Evolutionary conservation across 2,888 invertebrate species (phyloP).

Genomic region (Halocaridina rubra): DNA sequence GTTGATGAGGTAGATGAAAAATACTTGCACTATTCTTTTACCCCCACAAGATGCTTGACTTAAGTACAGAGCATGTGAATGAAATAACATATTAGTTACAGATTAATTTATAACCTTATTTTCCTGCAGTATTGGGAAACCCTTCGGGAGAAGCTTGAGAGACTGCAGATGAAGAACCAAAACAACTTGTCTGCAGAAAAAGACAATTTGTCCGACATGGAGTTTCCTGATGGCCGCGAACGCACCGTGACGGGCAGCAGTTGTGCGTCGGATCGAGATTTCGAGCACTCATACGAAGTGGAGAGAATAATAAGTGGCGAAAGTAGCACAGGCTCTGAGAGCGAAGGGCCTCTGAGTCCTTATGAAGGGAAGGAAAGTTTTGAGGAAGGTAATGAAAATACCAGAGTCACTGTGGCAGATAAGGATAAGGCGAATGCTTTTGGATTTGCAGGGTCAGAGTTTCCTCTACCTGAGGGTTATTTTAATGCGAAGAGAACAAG

Average conservation of each 20-base stretch:
- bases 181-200: not conserved
- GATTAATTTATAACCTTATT: too few relatives aligned
- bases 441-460: too few relatives aligned
- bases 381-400: not conserved
- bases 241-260: slow-evolving; percentile 30
- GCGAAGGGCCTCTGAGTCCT: slow-evolving; percentile 12
- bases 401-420: not conserved
- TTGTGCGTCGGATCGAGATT: not conserved
- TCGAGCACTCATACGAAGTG: not conserved
- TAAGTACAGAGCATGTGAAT: too few relatives aligned
- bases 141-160: slow-evolving; percentile 31
- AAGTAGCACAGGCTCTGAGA: slow-evolving; percentile 20
- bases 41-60: too few relatives aligned
- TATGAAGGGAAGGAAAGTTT: not conserved
- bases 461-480: not conserved
- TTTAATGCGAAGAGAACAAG: not conserved
- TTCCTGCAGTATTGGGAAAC: slow-evolving; percentile 43
- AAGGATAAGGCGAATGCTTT: too few relatives aligned
- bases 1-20: too few relatives aligned
- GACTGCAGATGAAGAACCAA: slow-evolving; percentile 1
- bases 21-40: too few relatives aligned
- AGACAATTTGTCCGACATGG: not conserved
- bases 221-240: slow-evolving; percentile 1
- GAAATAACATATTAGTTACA: too few relatives aligned
- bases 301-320: slow-evolving; percentile 37